Percentiles rank a stretch among this genome's conserved stretches.
phyloP scores from a whole-genome alignment of 2,888 invertebrate genomes.

The Latrodectus elegans region DNA sequence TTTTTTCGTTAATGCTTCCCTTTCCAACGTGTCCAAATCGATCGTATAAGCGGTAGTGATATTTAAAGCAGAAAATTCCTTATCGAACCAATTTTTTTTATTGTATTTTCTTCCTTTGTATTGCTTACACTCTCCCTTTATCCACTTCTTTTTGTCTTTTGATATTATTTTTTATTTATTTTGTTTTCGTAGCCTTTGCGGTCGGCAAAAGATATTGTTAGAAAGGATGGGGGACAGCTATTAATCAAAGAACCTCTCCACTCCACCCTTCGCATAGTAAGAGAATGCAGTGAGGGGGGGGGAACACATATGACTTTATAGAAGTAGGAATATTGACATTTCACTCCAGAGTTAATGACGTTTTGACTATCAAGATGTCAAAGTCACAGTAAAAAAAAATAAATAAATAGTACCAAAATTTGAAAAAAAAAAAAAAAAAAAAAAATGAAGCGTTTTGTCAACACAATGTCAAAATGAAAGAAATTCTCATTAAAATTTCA shows the following conservation, averaged over 20 bases:
- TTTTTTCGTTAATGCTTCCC: neutral
- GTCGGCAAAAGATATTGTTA: conserved; percentile 43
- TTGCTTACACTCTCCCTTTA: neutral
- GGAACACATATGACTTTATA: neutral
- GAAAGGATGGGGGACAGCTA: conserved; percentile 12
- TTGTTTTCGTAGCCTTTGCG: neutral
- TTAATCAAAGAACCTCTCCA: conserved; percentile 24
- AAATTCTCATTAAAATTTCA: no score
- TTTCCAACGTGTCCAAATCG: neutral
- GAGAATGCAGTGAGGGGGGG: neutral
- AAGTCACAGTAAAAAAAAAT: neutral
- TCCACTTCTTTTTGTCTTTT: neutral
- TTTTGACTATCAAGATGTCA: neutral
- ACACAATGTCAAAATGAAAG: neutral
- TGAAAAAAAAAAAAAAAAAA: neutral
- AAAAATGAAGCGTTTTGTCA: neutral
- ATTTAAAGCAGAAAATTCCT: conserved; percentile 9
- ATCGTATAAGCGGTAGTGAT: conserved; percentile 12
- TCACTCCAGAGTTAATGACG: neutral
- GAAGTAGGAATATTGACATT: neutral
- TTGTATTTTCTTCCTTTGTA: conserved; percentile 5
- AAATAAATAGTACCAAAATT: neutral
- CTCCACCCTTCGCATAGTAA: neutral
- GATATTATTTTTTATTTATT: neutral
- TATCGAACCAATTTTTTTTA: conserved; percentile 13